phyloP scores from a whole-genome alignment of 35 echinoderm and acorn worm species.

The Holothuria glaberrima region DNA sequence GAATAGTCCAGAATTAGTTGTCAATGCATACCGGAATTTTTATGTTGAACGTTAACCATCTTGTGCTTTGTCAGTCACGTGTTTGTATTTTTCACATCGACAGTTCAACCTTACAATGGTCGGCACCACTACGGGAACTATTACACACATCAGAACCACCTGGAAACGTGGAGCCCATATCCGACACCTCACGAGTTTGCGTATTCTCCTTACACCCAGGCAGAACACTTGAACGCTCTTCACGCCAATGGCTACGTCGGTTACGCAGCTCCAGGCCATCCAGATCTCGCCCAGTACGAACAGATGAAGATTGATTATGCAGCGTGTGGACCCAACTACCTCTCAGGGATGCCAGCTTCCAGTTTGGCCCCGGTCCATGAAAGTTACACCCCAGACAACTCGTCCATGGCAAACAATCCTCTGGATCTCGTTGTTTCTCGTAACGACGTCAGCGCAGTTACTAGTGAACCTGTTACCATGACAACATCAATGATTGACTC shows the following conservation, averaged over 20 bases:
- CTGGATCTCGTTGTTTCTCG: constrained; percentile 27
- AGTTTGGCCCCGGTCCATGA: constrained; percentile 1
- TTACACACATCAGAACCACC: constrained; percentile 31
- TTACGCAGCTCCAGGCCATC: constrained; percentile 29
- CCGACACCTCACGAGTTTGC: constrained; percentile 41
- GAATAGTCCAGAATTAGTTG: no score
- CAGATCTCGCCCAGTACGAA: constrained; percentile 57
- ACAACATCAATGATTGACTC: constrained; percentile 26
- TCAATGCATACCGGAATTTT: no score
- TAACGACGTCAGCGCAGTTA: not conserved
- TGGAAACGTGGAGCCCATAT: constrained; percentile 64
- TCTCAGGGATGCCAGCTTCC: not conserved
- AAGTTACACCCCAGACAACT: constrained; percentile 25
- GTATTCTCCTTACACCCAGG: constrained; percentile 16
- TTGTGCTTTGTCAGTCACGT: no score
- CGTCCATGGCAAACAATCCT: constrained; percentile 30
- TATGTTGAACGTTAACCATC: no score
- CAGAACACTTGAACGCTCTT: constrained; percentile 28
- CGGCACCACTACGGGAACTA: constrained; percentile 54
- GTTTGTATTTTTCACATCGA: constrained; percentile 3
- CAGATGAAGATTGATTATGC: constrained; percentile 56
- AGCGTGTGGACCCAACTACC: constrained; percentile 8
- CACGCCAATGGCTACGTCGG: constrained; percentile 44
- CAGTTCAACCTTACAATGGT: constrained; percentile 59
- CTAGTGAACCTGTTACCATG: constrained; percentile 7